Evolutionary conservation across 2,888 invertebrate genomes (phyloP).

Genomic region (Monoplex corrugatus): DNA sequence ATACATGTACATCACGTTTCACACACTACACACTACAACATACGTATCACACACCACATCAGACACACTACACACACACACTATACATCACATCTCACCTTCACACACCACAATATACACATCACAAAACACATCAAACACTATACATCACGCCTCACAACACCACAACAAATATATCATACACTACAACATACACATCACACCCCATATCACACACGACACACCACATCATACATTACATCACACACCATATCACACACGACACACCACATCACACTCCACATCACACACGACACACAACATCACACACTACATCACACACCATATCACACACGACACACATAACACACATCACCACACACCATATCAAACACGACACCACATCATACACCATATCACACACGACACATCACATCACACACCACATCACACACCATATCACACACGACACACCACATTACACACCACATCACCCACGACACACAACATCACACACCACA

Average conservation of each 20-base stretch:
- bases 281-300: too few species aligned
- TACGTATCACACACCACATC: not conserved
- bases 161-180: too few species aligned
- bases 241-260: too few species aligned
- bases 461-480: too few species aligned
- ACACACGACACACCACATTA: not conserved
- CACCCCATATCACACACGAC: too few species aligned
- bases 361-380: not conserved
- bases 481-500: too few species aligned
- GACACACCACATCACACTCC: too few species aligned
- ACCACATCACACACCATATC: not conserved
- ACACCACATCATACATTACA: too few species aligned
- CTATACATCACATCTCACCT: not conserved
- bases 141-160: not conserved
- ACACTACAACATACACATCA: too few species aligned
- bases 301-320: not conserved
- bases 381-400: too few species aligned
- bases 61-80: not conserved
- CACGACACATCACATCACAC: too few species aligned
- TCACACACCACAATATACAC: not conserved
- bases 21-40: not conserved
- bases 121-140: too few species aligned
- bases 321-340: not conserved
- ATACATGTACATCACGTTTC: not conserved
- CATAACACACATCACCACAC: not conserved